phyloP scores from a whole-genome alignment of 2,797 vertebrate species.

The Anomalospiza imberbis region DNA sequence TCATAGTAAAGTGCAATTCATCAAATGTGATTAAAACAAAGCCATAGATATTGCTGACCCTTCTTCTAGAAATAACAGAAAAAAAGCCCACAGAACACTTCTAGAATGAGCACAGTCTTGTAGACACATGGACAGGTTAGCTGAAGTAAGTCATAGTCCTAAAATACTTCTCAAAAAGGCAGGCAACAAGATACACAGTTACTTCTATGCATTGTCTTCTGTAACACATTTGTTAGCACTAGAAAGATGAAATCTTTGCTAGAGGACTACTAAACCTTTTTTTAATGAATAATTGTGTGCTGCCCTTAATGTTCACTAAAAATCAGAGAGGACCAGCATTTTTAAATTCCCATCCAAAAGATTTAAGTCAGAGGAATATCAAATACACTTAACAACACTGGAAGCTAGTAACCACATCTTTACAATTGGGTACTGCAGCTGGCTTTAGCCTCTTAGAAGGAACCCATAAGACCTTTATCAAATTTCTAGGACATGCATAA shows the following conservation, averaged over 20 bases:
- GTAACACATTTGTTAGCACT: not conserved
- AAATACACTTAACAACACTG: not conserved
- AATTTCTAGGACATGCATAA: not conserved
- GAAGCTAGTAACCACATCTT: not conserved
- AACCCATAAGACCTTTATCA: not conserved
- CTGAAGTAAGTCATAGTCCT: not conserved
- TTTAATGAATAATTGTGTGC: not conserved
- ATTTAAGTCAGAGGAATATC: not conserved
- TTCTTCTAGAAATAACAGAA: not conserved
- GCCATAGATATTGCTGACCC: not conserved
- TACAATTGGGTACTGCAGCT: not conserved
- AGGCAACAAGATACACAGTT: not conserved
- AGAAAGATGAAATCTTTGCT: not conserved
- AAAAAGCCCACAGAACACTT: not conserved
- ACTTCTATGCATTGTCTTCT: not conserved
- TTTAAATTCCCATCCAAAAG: not conserved
- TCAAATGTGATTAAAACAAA: not conserved
- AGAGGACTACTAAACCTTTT: not conserved
- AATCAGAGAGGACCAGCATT: not conserved
- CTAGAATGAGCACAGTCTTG: not conserved
- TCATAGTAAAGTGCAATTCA: not conserved
- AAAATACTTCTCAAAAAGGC: not conserved
- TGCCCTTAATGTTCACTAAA: not conserved
- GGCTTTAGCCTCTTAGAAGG: not conserved
- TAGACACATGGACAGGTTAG: not conserved